Conservation (phyloP, 2,888 invertebrate species). For the Caenorhabditis becei region DNA sequence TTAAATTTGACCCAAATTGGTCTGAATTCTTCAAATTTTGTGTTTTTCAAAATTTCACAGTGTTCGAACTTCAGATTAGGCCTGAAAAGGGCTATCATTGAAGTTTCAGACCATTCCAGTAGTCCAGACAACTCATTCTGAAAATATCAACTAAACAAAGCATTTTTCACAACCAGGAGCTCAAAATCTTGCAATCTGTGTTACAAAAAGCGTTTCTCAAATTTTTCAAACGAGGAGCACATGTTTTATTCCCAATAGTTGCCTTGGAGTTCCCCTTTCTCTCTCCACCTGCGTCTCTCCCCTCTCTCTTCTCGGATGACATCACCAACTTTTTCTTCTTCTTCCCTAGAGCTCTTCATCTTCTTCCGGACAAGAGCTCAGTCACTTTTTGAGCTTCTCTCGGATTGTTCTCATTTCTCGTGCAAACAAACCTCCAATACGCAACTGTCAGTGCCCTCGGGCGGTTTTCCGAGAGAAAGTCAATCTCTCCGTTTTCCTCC, state of each 20-base stretch:
- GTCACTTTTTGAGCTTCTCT: slow-evolving; percentile 39
- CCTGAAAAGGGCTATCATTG: no score
- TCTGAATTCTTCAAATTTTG: no score
- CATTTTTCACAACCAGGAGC: no score
- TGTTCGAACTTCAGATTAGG: no score
- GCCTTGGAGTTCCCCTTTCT: slow-evolving; percentile 22
- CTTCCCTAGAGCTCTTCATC: not conserved
- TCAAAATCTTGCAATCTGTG: no score
- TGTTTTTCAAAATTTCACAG: no score
- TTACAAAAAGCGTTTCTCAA: no score
- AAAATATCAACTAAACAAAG: no score
- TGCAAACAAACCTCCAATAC: slow-evolving; percentile 36
- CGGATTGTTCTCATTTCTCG: slow-evolving; percentile 25
- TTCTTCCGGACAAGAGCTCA: slow-evolving; percentile 18
- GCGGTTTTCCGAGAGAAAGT: slow-evolving; percentile 1
- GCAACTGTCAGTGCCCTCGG: slow-evolving; percentile 30
- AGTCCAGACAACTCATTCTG: no score
- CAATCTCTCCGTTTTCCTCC: slow-evolving; percentile 6
- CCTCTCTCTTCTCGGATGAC: slow-evolving; percentile 15
- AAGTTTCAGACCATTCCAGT: no score
- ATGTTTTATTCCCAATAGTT: slow-evolving; percentile 24
- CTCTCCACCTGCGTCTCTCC: slow-evolving; percentile 14
- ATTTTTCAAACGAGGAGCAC: no score
- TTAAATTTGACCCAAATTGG: no score
- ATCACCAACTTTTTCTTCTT: slow-evolving; percentile 20